Evolutionary conservation across 2,888 invertebrate genomes (phyloP), one percentile per base, ranked within the genome.

Genomic region (Catocala sponsa): DNA sequence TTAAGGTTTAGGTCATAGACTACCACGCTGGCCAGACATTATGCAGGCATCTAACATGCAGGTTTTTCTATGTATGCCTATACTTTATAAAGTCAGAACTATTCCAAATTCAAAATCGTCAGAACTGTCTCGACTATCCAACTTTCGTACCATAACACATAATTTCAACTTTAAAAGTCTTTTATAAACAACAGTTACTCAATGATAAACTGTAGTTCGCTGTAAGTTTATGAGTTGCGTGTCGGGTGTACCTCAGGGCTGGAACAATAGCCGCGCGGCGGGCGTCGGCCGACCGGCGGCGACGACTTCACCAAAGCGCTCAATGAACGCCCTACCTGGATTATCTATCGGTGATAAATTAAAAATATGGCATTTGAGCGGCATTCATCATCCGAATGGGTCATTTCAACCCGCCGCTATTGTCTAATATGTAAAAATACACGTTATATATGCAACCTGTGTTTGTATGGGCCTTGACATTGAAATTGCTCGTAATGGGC

Each of bases 301-400:
- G 82, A 47, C 72, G 82, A 47, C 7, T 48, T 79, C 66, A 59
- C 76, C 76, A 84, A 79, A 79, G 74, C 81, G 74, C 88, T 93
- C 90, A 93, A 91, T 94, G 92, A 91, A 91, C 84, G 85, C 81
- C 79, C 88, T 92, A 93, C 92, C 92, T 92, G 93, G 88, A 87
- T 87, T 88, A 92, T 91, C 89, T 89, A 88, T 85, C 81, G 86
- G 91, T 91, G 88, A 94, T 94, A 94, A 94, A 94, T 94, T 94
- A 92, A 87, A 92, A 94, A 92, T 93, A 93, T 94, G 93, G 85
- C 92, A 87, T 88, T 86, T 83, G 79, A 81, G 82, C 86, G 74
- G 88, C 89, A 93, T 94, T 92, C 91, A 93, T 94, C 92, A 92
- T 92, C 87, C 76, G 78, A 87, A 86, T 85, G 86, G 88, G 86